Evolutionary conservation across 2,888 invertebrate genomes (phyloP).

Genomic region (Cyrtodaria siliqua): DNA sequence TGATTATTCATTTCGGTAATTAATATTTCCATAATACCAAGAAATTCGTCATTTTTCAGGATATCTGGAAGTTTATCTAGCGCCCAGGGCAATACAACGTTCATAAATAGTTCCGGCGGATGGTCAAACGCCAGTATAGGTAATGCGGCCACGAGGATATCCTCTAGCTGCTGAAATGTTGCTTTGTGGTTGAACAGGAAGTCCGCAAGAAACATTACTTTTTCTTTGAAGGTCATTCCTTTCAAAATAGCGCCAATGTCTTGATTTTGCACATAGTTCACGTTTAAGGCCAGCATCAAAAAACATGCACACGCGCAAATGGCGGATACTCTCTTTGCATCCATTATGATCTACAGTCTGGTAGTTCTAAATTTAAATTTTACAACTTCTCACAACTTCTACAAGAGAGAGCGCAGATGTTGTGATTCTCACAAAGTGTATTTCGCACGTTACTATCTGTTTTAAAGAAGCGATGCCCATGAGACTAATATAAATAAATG

Average conservation of each 20-base stretch:
- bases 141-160: constrained; percentile 23
- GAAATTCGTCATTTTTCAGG: constrained; percentile 23
- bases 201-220: constrained; percentile 11
- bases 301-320: constrained; percentile 1
- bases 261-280: not conserved
- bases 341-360: too few relatives aligned
- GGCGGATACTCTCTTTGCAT: not conserved
- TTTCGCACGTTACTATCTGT: too few relatives aligned
- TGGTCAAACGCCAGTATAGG: constrained; percentile 40
- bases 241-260: constrained; percentile 4
- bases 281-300: not conserved
- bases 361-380: too few relatives aligned
- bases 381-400: too few relatives aligned
- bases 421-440: too few relatives aligned
- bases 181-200: not conserved
- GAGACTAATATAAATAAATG: too few relatives aligned
- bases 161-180: constrained; percentile 21
- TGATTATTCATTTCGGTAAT: constrained; percentile 9
- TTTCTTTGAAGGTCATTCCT: constrained; percentile 2
- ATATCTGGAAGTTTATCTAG: constrained; percentile 24
- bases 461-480: too few relatives aligned
- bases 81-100: constrained; percentile 16
- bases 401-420: too few relatives aligned
- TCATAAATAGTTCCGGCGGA: constrained; percentile 10
- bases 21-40: constrained; percentile 8